phyloP scores from a whole-genome alignment of 2,888 invertebrate species.

The Caenorhabditis sp. region DNA sequence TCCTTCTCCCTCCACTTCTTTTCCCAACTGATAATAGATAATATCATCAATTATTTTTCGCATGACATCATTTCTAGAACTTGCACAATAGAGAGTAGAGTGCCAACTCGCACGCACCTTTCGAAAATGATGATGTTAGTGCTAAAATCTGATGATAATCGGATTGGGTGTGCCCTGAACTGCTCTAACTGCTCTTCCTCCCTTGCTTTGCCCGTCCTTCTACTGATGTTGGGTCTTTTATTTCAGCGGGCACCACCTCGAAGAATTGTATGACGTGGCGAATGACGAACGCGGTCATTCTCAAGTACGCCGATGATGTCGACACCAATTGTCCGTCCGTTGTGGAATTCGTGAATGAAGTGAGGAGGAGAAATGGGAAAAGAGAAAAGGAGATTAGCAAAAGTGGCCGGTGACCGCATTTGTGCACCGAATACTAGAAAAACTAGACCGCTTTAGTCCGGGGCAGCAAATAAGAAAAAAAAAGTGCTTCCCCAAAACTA shows the following conservation, averaged over 20 bases:
- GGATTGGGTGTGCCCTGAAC: conserved; percentile 40
- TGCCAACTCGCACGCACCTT: conserved; percentile 1
- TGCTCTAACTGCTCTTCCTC: not conserved
- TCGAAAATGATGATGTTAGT: conserved; percentile 14
- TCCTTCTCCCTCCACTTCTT: not conserved
- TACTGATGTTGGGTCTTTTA: conserved; percentile 13
- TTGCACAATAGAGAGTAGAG: no score
- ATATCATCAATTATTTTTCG: conserved; percentile 2
- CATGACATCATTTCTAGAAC: conserved; percentile 27
- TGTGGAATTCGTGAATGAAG: conserved; percentile 8
- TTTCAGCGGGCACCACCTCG: conserved; percentile 42
- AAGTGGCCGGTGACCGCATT: no score
- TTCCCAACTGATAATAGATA: conserved; percentile 1
- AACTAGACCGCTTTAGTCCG: no score
- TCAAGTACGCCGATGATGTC: conserved; percentile 16
- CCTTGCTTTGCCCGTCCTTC: not conserved
- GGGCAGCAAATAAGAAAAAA: no score
- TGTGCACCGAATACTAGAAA: no score
- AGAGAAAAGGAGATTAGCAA: not conserved
- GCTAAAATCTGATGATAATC: conserved; percentile 36
- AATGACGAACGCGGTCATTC: conserved; percentile 34
- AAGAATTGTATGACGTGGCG: conserved; percentile 36
- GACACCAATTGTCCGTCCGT: conserved; percentile 1
- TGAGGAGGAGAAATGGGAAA: not conserved
- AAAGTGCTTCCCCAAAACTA: no score